phyloP scores from a whole-genome alignment of 2,113 vertebrate species.

The Xenotilapia caudafasciata region DNA sequence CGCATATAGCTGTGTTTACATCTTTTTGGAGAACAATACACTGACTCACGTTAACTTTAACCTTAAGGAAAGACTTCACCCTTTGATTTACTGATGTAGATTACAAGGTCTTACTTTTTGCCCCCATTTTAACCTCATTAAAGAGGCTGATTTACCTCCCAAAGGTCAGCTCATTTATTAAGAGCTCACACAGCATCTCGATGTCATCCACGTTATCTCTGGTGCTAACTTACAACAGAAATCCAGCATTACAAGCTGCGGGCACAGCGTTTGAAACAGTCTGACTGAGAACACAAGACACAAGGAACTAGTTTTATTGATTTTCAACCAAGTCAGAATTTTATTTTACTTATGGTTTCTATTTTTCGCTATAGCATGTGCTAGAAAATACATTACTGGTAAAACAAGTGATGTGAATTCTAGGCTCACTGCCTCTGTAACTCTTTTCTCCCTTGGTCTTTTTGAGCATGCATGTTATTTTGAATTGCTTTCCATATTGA shows the following conservation, averaged over 20 bases:
- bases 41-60: not conserved
- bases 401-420: accelerated
- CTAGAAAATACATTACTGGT: not conserved
- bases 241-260: not conserved
- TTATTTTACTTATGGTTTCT: accelerated
- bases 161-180: not conserved
- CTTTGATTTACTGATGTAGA: not conserved
- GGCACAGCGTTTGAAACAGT: accelerated
- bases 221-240: not conserved
- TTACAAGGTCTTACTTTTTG: not conserved
- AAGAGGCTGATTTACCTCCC: not conserved
- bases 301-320: not conserved
- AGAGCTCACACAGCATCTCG: not conserved
- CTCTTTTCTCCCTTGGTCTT: not conserved
- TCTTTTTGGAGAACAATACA: not conserved
- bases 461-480: not conserved
- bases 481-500: not conserved
- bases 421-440: not conserved
- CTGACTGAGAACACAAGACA: not conserved
- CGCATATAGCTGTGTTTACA: not conserved
- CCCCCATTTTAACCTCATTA: not conserved
- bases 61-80: not conserved
- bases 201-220: not conserved
- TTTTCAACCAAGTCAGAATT: not conserved
- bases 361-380: not conserved